These are phyloP conservation scores for Galendromus occidentalis DNA, from an alignment of 1,140 invertebrate species.

Conservation along the genomic window DNA sequence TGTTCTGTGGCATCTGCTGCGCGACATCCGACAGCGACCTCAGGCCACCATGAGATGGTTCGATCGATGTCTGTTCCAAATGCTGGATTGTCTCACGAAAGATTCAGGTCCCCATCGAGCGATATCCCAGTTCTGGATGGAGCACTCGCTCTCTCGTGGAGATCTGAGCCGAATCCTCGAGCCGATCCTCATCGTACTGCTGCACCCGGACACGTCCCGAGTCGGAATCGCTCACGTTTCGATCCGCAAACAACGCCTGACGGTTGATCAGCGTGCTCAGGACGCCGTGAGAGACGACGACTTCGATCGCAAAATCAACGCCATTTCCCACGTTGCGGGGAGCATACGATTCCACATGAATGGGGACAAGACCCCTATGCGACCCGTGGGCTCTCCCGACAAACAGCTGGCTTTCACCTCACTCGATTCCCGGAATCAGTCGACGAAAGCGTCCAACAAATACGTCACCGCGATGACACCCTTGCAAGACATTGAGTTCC, in stretches of 20 bases:
- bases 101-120: slow-evolving; percentile 46
- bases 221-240: slow-evolving; percentile 65
- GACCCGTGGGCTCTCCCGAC: slow-evolving; percentile 14
- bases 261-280: slow-evolving; percentile 19
- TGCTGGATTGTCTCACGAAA: slow-evolving; percentile 52
- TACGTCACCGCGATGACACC: slow-evolving; percentile 32
- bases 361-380: slow-evolving; percentile 20
- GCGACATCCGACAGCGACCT: slow-evolving; percentile 36
- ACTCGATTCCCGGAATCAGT: slow-evolving; percentile 13
- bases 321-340: slow-evolving; percentile 63
- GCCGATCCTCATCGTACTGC: slow-evolving; percentile 51
- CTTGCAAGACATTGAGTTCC: slow-evolving; percentile 34
- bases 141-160: slow-evolving; percentile 47
- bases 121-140: slow-evolving; percentile 47
- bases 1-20: slow-evolving; percentile 53
- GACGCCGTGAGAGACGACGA: slow-evolving; percentile 14
- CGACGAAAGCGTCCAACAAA: slow-evolving; percentile 15
- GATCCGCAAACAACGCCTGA: slow-evolving; percentile 36
- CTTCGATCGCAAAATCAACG: slow-evolving; percentile 47
- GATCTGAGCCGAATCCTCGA: slow-evolving; percentile 57
- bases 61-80: slow-evolving; percentile 47
- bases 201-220: slow-evolving; percentile 58
- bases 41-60: slow-evolving; percentile 33
- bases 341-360: slow-evolving; percentile 62
- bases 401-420: slow-evolving; percentile 19